Base-by-base conservation (phyloP, 1,140 invertebrate species). In the Dendrolimus punctatus region DNA sequence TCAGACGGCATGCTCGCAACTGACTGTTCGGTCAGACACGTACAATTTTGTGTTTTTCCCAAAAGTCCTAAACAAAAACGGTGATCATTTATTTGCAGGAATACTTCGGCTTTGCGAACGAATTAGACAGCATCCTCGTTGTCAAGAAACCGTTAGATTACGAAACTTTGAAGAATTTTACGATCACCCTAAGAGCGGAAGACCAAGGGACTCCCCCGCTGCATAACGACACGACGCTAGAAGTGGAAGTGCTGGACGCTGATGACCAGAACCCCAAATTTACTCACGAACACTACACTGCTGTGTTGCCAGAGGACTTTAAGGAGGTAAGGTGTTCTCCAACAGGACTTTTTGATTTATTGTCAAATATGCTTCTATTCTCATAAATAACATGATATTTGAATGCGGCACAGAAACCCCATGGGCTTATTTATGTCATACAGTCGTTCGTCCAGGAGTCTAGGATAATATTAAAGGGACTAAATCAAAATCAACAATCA, bases 251-350 rank as follows among this genome's bases (percentile, higher is more conserved):
- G 4, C 91, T 95, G 5, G 96, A 98, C 80, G 95, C 95, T 0
- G 96, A 98, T 72, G 96, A 98, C 86, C 96, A 97, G 86, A 97
- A 97, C 88, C 96, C 96, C 4, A 89, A 87, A 51, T 97, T 96
- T 83, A 64, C 90, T 3, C 90, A 93, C 49, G 92, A 96, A 43
- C 90, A 93, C 62, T 98, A 97, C 75, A 91, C 89, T 36, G 90
- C 93, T 0, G 80, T 90, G 9, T 64, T 97, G 50, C 93, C 93
- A 0, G 89, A 92, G 52, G 77, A 89, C 8, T 88, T 90, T 2
- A 76, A 85, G 66, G 80, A 89, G 71, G 93, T 93, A 71, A 79
- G 55, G 23, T 23, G 23, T 23, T 23, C 23, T 23, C 23, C 23
- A 3, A 23, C 23, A 23, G 23, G 23, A n/a, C n/a, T n/a, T n/a